Evolutionary conservation across 2,113 vertebrate genomes (phyloP).

Genomic region (Petaurus breviceps): DNA sequence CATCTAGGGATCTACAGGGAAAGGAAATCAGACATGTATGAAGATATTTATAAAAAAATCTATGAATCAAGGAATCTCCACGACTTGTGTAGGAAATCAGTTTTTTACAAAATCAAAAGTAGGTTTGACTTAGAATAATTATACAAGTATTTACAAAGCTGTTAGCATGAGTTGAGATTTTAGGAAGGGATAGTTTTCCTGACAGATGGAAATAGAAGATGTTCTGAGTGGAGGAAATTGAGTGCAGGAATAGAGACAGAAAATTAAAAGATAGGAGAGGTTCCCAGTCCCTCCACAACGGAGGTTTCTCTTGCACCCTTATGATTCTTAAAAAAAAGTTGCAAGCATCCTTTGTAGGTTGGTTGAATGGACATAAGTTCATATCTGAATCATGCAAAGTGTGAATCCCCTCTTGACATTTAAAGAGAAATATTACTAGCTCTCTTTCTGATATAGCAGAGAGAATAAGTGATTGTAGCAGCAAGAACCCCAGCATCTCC

Average conservation of each 20-base stretch:
- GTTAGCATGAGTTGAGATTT: no score
- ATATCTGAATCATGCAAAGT: neutral
- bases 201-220: fast-evolving
- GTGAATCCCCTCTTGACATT: neutral
- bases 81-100: no score
- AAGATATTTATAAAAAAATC: neutral
- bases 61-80: no score
- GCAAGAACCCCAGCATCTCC: no score
- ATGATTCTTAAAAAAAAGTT: neutral
- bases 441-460: neutral
- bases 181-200: no score
- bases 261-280: neutral
- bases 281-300: neutral
- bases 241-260: neutral
- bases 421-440: neutral
- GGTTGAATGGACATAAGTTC: neutral
- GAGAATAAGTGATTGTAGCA: no score
- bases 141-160: neutral
- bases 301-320: neutral
- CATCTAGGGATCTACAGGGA: no score
- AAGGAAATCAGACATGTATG: no score
- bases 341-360: no score
- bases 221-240: neutral
- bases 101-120: neutral
- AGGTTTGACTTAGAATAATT: fast-evolving